A percentile compares a stretch with the other conserved stretches of the same genome.
Conservation (phyloP, 2,113 vertebrate genomes). For the Festucalex cinctus region DNA sequence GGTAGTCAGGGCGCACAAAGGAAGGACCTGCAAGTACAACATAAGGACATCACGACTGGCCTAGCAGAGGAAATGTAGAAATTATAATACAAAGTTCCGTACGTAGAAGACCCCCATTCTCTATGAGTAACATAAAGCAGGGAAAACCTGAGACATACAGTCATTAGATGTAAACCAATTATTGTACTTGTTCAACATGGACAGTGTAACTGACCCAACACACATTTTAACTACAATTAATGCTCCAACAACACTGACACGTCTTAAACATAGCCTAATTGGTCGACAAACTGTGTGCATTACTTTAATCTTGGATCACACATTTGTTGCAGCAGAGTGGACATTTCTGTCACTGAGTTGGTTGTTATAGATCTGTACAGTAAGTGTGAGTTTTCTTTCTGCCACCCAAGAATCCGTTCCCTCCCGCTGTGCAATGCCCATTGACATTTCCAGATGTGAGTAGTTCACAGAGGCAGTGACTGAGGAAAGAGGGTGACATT, state of each 20-base stretch:
- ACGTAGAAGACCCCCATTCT: no score
- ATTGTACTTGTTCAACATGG: not conserved
- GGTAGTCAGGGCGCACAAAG: no score
- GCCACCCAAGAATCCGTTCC: constrained; percentile 28
- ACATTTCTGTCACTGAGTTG: not conserved
- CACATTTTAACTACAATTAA: not conserved
- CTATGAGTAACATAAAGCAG: no score
- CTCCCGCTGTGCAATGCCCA: constrained; percentile 43
- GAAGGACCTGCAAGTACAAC: no score
- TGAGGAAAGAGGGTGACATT: constrained; percentile 66
- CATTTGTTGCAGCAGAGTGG: not conserved
- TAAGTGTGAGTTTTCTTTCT: constrained; percentile 9
- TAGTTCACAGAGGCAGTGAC: constrained; percentile 52
- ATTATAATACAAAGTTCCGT: no score
- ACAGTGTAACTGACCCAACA: not conserved
- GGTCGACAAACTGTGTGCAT: not conserved
- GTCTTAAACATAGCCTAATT: not conserved
- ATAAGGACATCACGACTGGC: no score
- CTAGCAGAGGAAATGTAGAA: no score
- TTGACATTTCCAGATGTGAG: constrained; percentile 69
- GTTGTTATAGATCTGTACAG: constrained; percentile 21
- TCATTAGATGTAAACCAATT: not conserved
- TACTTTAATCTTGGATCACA: constrained; percentile 10
- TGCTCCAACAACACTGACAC: not conserved
- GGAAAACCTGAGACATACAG: no score